Percentiles rank a stretch among this genome's conserved stretches.
Evolutionary conservation across 2,797 vertebrate genomes (phyloP).

Genomic region (Ceyx erithaca): DNA sequence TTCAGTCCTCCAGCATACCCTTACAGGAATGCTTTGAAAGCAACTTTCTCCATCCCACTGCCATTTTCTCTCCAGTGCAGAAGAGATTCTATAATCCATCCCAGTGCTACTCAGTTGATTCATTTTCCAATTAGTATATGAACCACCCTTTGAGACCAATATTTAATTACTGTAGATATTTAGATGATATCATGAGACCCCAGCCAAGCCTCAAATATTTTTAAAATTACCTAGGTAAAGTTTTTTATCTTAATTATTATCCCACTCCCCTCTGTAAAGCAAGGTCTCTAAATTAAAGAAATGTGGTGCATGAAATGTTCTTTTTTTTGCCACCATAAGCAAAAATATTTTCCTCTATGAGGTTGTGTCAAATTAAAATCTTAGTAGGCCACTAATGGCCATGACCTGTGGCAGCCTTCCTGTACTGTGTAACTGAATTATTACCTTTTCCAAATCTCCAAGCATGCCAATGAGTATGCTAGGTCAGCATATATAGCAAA

Average conservation of each 20-base stretch:
- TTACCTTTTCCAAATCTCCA: conserved; percentile 42
- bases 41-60: background rate
- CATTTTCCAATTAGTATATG: conserved; percentile 68
- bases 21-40: background rate
- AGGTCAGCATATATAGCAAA: conserved; percentile 35
- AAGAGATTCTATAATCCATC: background rate
- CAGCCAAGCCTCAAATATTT: conserved; percentile 61
- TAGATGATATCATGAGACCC: conserved; percentile 64
- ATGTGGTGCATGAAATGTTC: conserved; percentile 23
- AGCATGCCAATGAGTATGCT: background rate
- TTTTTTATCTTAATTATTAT: conserved; percentile 30
- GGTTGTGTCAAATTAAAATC: conserved; percentile 18
- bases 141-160: conserved; percentile 60
- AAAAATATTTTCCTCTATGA: conserved; percentile 16
- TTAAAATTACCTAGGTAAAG: conserved; percentile 27
- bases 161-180: conserved; percentile 73
- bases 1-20: background rate
- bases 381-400: conserved; percentile 30
- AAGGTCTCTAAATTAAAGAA: conserved; percentile 62
- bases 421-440: conserved; percentile 57
- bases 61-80: background rate
- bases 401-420: conserved; percentile 59
- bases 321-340: conserved; percentile 69
- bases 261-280: conserved; percentile 39
- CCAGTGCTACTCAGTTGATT: background rate